Base-by-base conservation (phyloP, 2,113 vertebrate genomes). In the Pithys albifrons region DNA sequence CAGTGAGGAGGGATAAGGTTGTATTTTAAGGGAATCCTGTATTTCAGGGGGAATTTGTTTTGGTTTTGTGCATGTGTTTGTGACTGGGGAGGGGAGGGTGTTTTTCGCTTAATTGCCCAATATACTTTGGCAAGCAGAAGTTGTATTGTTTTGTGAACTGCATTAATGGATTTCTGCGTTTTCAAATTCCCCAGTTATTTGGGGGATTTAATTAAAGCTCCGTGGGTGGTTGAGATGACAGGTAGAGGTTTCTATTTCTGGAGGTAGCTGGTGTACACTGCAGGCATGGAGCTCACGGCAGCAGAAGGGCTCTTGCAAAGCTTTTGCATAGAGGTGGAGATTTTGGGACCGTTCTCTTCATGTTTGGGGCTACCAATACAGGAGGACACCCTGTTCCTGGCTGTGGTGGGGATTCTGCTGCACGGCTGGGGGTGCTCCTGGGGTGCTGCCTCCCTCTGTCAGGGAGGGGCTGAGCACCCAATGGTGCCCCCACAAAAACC, bases 91-190 rank as follows among this genome's bases (percentile, higher is more conserved):
- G 0, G 4, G 22, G 25, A 14, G 10, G 6, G 1, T 20, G 43
- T 54, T 48, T 91, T 93, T 39, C 33, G 37, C 54, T 91, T 91
- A 91, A 64, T 85, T 85, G 35, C 89, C 80, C 87, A 35, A 58
- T 95, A 69, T 91, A 65, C 65, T 93, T 89, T 94, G 91, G 95
- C 91, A 78, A 85, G 89, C 66, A 46, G 80, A 43, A 80, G 70
- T n/a, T 39, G 61, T 77, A 52, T 96, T 95, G 93, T 94, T 94
- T 79, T 29, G 37, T 81, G 89, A 85, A 41, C 55, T 89, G 9
- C 51, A 4, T 67, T 70, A 83, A 83, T 77, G 43, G 29, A 74
- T 85, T 74, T 90, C 43, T 85, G 41, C 14, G 0, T 46, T 41
- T 85, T 88, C 37, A 16, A 41, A 74, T 93, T 72, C 71, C n/a